phyloP scores from a whole-genome alignment of 2,797 vertebrate genomes.

The Pseudocheirus occidentalis region DNA sequence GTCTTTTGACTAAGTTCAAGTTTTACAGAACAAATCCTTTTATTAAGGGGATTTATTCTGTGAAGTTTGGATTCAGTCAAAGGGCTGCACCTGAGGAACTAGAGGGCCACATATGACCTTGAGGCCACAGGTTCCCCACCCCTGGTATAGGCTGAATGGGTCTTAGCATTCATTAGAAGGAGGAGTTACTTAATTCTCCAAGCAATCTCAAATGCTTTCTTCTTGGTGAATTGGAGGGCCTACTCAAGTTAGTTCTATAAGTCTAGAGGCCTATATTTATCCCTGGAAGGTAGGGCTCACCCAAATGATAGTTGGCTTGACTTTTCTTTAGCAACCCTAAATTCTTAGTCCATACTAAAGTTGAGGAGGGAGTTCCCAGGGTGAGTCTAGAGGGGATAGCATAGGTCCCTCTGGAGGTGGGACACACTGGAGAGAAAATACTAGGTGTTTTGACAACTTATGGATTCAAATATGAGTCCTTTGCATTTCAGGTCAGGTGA shows the following conservation, averaged over 20 bases:
- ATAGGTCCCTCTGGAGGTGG: background rate
- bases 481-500: background rate
- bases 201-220: background rate
- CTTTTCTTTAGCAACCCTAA: background rate
- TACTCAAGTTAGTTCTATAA: background rate
- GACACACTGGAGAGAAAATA: background rate
- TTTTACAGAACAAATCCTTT: no score
- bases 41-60: no score
- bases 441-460: background rate
- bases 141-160: background rate
- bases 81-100: no score
- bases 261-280: background rate
- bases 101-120: no score
- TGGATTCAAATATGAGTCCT: background rate
- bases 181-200: background rate
- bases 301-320: background rate
- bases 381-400: background rate
- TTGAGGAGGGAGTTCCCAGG: background rate
- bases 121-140: no score
- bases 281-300: background rate
- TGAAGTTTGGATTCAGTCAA: no score
- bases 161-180: background rate
- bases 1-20: no score
- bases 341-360: background rate
- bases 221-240: background rate